Base-by-base conservation (phyloP, 2,113 vertebrate species). In the Phaethon lepturus region DNA sequence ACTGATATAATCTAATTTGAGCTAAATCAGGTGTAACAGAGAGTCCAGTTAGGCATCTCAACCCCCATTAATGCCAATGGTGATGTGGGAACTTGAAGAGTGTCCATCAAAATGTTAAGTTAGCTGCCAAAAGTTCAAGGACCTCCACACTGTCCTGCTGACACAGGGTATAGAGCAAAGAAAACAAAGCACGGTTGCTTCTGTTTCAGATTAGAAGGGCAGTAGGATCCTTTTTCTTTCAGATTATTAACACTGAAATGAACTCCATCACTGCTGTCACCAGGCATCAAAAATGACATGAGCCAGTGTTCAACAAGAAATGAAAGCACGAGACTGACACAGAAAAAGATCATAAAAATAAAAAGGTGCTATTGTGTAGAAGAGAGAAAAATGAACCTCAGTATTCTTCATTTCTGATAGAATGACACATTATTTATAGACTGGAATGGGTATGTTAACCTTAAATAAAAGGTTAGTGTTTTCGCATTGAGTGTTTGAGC, bases 191-290 rank as follows among this genome's bases (percentile, higher is more conserved):
- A 42, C 4, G n/a, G 40, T 38, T 40, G 24, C n/a, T 74, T 78
- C 44, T 50, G 7, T 73, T 88, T 94, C 60, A 71, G n/a, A 74
- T 84, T 79, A 80, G 71, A 88, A 95, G 33, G 62, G 58, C 50
- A 79, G 49, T 31, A 83, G 45, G 55, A 69, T 86, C 28, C 55
- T 71, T 92, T 60, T 73, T 31, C 86, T 73, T 73, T 79, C 62
- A 82, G 53, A 28, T 90, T 92, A 86, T 76, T 88, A 94, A 71
- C 42, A 63, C 62, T 47, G 29, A 96, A 92, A 86, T 62, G 56
- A 95, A 86, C 58, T 88, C 63, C 63, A 58, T 63, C 93, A 72
- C 40, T 5, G 1, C 62, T 82, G 81, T 85, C 92, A 92, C 31
- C 15, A 92, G 50, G 42, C 75, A 88, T 72, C 82, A 92, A 64